A percentile compares a stretch with the other conserved stretches of the same genome.
Evolutionary conservation across 2,888 invertebrate genomes (phyloP).

Genomic region (Megamerina dolium): DNA sequence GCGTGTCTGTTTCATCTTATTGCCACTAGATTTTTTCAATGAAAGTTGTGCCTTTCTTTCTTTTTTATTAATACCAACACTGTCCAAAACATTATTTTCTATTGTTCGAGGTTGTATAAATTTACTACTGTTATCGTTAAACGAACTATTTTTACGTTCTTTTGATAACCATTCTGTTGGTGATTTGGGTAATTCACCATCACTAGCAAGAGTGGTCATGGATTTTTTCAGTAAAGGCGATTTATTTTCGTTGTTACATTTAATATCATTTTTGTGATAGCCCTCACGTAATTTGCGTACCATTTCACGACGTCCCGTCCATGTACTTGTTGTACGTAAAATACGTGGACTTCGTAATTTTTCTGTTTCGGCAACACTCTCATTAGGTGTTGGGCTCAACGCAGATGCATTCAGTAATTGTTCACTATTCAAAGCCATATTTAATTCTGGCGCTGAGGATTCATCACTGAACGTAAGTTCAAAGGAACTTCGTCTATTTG

Average conservation of each 20-base stretch:
- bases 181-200: no score
- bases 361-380: constrained; percentile 32
- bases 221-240: no score
- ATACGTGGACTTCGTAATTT: constrained; percentile 22
- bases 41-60: constrained; percentile 23
- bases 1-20: constrained; percentile 32
- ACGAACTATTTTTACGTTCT: no score
- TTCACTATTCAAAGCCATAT: constrained; percentile 37
- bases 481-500: background rate
- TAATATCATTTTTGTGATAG: no score
- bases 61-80: no score
- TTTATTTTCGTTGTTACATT: no score
- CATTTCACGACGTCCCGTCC: no score
- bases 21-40: constrained; percentile 19
- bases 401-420: constrained; percentile 25
- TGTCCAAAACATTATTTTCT: no score
- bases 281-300: no score
- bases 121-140: constrained; percentile 26
- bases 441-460: constrained; percentile 30
- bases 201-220: no score
- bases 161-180: no score
- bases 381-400: constrained; percentile 21
- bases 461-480: constrained; percentile 1
- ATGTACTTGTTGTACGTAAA: constrained; percentile 11
- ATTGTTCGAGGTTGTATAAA: no score